Base-by-base conservation (phyloP, 2,113 vertebrate genomes). In the Atherinomorus stipes region DNA sequence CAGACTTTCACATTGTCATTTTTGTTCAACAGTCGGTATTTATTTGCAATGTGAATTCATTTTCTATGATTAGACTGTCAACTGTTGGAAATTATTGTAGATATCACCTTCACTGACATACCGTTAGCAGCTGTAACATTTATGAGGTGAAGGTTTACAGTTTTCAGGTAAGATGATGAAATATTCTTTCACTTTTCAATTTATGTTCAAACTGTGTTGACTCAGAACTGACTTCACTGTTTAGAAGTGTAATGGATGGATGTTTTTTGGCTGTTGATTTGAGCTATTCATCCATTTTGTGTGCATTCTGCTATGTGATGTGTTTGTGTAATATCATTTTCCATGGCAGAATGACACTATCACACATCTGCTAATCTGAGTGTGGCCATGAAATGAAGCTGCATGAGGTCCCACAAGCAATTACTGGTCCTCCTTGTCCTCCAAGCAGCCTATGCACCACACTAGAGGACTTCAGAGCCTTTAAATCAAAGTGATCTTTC, bases 291-390 rank as follows among this genome's bases (percentile, higher is more conserved):
- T 64, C 54, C 70, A 65, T 80, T 86, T 75, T 67, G 53, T 81
- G 61, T 78, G 69, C 74, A 74, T 66, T 81, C 71, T 62, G 22
- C 61, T 78, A 56, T 76, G 66, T 74, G 76, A 85, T 66, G 49
- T 69, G 71, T 79, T 78, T 82, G 66, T 75, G 74, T 81, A 81
- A 81, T 70, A 64, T 83, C 74, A 71, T 76, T 62, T 74, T 85
- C 63, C 50, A 71, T 68, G 72, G 74, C 76, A 69, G 52, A 75
- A 69, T 76, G 74, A 78, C 77, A 71, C 80, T 77, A 83, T 88
- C 81, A 81, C 73, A 80, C 77, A 89, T 86, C 84, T 86, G 71
- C 67, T 85, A 71, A 87, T 85, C 62, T 76, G 71, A 81, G 16
- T 65, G 86, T 75, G 69, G 72, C 81, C 69, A 78, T 90, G 79